Evolutionary conservation across 2,888 invertebrate species (phyloP).

Genomic region (Oeneis ivallda): DNA sequence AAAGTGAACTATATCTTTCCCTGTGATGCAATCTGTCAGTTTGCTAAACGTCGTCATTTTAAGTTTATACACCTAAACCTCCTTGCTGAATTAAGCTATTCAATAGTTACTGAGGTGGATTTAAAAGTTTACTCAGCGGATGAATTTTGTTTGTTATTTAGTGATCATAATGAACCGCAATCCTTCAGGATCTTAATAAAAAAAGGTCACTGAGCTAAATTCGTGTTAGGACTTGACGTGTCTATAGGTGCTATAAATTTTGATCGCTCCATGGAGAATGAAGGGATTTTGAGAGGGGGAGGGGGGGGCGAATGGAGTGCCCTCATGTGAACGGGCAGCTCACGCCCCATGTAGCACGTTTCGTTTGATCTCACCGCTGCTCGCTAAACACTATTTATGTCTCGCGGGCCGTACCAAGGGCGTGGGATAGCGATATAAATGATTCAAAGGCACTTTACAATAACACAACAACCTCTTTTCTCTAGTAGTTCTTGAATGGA

Average conservation of each 20-base stretch:
- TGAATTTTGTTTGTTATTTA: no score
- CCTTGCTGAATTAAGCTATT: no score
- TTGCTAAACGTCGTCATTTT: no score
- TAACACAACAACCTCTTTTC: neutral
- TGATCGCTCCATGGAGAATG: conserved; percentile 34
- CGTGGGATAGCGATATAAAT: conserved; percentile 52
- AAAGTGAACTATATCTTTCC: no score
- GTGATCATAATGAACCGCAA: neutral
- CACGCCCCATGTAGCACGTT: conserved; percentile 76
- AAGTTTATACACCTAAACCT: no score
- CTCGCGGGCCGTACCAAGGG: conserved; percentile 58
- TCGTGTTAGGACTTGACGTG: conserved; percentile 1
- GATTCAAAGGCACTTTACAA: conserved; percentile 30
- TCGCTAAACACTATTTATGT: conserved; percentile 72
- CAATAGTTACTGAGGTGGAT: no score
- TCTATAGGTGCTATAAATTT: conserved; percentile 34
- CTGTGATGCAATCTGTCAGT: no score
- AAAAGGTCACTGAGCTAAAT: neutral
- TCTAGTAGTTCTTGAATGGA: neutral
- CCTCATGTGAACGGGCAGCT: conserved; percentile 72
- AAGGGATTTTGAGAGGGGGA: conserved; percentile 41
- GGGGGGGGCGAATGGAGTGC: conserved; percentile 55
- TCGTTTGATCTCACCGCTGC: conserved; percentile 78
- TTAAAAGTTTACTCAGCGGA: no score
- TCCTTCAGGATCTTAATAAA: neutral